phyloP scores from a whole-genome alignment of 2,888 invertebrate genomes.

The Leptura quadrifasciata region DNA sequence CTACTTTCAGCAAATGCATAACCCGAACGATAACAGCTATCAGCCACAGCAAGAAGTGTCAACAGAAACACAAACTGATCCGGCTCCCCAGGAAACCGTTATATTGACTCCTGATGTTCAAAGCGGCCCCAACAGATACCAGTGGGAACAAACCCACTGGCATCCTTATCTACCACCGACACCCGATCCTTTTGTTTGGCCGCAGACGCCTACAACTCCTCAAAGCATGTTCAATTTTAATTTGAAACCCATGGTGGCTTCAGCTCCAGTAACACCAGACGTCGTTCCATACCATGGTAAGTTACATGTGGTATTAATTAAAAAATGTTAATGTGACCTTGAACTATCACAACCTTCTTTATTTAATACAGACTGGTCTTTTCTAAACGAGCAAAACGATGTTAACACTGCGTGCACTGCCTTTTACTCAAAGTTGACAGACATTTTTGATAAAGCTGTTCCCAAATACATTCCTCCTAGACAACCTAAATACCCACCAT shows the following conservation, averaged over 20 bases:
- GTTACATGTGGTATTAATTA: background rate
- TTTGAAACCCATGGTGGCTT: constrained; percentile 64
- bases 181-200: constrained; percentile 59
- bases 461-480: too few relatives aligned
- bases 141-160: constrained; percentile 56
- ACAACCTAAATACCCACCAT: too few relatives aligned
- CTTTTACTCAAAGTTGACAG: too few relatives aligned
- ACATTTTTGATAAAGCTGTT: too few relatives aligned
- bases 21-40: constrained; percentile 37
- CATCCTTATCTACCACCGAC: constrained; percentile 49
- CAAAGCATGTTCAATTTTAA: constrained; percentile 54
- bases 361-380: too few relatives aligned
- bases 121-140: constrained; percentile 38
- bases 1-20: constrained; percentile 58
- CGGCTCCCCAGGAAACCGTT: constrained; percentile 21
- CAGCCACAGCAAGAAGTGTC: constrained; percentile 38
- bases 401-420: too few relatives aligned
- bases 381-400: too few relatives aligned
- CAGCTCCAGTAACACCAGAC: constrained; percentile 65
- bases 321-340: background rate
- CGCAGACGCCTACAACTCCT: constrained; percentile 55
- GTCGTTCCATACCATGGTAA: constrained; percentile 54
- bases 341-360: too few relatives aligned
- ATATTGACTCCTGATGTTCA: constrained; percentile 23
- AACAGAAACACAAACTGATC: constrained; percentile 48